A percentile compares a stretch with the other conserved stretches of the same genome.
These are phyloP conservation scores for Dinoponera quadriceps DNA, from an alignment of 1,140 invertebrate genomes.

Conservation along the genomic window DNA sequence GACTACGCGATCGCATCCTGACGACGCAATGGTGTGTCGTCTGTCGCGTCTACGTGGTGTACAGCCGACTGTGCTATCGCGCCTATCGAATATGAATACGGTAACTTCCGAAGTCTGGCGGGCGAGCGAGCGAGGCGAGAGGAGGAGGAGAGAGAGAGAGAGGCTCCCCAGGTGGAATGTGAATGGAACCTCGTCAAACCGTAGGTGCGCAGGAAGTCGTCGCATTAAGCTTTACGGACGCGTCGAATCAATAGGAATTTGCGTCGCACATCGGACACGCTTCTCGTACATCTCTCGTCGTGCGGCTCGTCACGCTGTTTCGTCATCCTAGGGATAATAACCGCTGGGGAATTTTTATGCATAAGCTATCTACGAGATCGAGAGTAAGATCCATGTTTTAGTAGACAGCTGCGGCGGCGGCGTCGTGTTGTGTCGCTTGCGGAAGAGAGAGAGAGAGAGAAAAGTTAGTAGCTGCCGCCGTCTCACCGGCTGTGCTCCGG, in stretches of 20 bases:
- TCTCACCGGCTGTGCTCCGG: too few relatives aligned
- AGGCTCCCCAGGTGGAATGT: slow-evolving; percentile 1
- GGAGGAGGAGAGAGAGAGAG: too few relatives aligned
- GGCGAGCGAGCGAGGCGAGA: not conserved
- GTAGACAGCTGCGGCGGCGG: too few relatives aligned
- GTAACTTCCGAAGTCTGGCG: not conserved
- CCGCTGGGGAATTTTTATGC: slow-evolving; percentile 12
- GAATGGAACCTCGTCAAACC: not conserved
- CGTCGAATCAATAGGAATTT: slow-evolving; percentile 29
- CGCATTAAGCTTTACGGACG: not conserved
- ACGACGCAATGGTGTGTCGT: not conserved
- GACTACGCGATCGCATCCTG: too few relatives aligned
- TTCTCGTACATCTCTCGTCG: not conserved
- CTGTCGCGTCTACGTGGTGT: not conserved
- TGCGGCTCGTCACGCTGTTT: not conserved
- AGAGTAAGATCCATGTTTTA: too few relatives aligned
- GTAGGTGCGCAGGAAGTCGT: slow-evolving; percentile 24
- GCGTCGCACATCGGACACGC: not conserved
- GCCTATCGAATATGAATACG: not conserved
- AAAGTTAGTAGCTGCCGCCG: too few relatives aligned
- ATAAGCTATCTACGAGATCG: too few relatives aligned
- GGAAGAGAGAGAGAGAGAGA: too few relatives aligned
- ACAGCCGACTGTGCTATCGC: too few relatives aligned
- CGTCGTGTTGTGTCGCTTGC: too few relatives aligned
- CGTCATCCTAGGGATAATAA: slow-evolving; percentile 16